Evolutionary conservation across 2,797 vertebrate genomes (phyloP).

Genomic region (Kryptopterus vitreolus): DNA sequence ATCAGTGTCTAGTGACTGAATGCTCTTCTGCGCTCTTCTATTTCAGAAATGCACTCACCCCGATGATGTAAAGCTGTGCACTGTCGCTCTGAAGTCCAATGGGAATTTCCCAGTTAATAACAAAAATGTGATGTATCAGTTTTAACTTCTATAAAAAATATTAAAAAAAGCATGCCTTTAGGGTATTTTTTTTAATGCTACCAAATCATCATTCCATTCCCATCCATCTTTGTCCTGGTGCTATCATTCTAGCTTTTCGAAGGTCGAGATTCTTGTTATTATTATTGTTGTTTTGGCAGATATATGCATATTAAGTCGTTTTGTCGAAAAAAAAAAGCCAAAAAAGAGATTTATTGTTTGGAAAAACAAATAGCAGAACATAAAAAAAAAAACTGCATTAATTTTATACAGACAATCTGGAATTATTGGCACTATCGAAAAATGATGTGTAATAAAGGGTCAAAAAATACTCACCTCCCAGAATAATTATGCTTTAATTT

Average conservation of each 20-base stretch:
- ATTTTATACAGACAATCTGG: not conserved
- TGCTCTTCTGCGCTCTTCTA: slow-evolving; percentile 55
- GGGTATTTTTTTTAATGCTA: not conserved
- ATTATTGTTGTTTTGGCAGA: not conserved
- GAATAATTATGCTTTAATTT: not conserved
- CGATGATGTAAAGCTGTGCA: slow-evolving; percentile 95
- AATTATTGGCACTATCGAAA: not conserved
- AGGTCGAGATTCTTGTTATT: not conserved
- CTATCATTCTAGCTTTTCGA: not conserved
- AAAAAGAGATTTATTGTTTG: not conserved
- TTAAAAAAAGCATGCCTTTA: slow-evolving; percentile 7
- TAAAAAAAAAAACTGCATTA: not conserved
- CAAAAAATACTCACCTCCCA: no score
- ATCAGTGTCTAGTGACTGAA: not conserved
- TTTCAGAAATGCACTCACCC: slow-evolving; percentile 94
- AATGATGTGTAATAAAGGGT: not conserved
- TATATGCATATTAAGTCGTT: not conserved
- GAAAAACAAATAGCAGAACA: not conserved
- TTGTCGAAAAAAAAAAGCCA: slow-evolving; percentile 1
- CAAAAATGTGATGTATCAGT: slow-evolving; percentile 91
- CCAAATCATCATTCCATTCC: not conserved
- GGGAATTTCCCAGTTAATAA: slow-evolving; percentile 95
- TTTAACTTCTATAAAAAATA: slow-evolving; percentile 24
- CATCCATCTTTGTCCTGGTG: not conserved
- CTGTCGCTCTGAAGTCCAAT: slow-evolving; percentile 94